Base-by-base conservation (phyloP, 2,888 invertebrate species). In the Corbicula japonica region DNA sequence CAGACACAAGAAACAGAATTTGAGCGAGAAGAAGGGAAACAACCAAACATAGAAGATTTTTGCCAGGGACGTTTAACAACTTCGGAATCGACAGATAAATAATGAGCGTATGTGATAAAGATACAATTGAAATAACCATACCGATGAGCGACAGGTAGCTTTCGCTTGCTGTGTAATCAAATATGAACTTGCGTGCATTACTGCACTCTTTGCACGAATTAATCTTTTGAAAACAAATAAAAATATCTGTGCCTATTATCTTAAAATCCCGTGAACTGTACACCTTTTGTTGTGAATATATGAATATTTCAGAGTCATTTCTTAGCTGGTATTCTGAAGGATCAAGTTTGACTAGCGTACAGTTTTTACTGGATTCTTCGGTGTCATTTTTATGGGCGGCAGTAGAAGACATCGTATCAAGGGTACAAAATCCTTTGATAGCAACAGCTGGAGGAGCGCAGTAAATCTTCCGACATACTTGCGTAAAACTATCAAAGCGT, bases 71-170 rank as follows among this genome's bases (percentile, higher is more conserved):
- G 85, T 95, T 95, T 46, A 94, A 91, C 60, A 95, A 90, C 63
- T 94, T 94, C 0, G 94, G 93, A 26, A 95, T 93, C 26, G 94
- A 75, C 28, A 92, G 84, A 85, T 94, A 94, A 0, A 94, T 94
- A 5, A 93, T 79, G 26, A 95, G 90, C 80, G 94, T 94, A 5
- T 94, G 81, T 30, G 93, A 69, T 3, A 95, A 89, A 82, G 94
- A 94, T 41, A 94, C 83, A 54, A 94, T 91, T 0, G 95, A 95
- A 12, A 95, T 95, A 15, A 96, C 94, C 10, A 96, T 95, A 54
- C 96, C 95, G 84, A 96, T 94, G 54, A 96, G 93, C 15, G 95
- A 95, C 60, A 96, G 34, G 41, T 78, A 78, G 1, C 75, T 65
- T 38, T 86, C 84, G 3, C 76, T 32, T 26, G 60, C 44, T 18